Evolutionary conservation across 2,888 invertebrate genomes (phyloP).

Genomic region (Boloria selene): DNA sequence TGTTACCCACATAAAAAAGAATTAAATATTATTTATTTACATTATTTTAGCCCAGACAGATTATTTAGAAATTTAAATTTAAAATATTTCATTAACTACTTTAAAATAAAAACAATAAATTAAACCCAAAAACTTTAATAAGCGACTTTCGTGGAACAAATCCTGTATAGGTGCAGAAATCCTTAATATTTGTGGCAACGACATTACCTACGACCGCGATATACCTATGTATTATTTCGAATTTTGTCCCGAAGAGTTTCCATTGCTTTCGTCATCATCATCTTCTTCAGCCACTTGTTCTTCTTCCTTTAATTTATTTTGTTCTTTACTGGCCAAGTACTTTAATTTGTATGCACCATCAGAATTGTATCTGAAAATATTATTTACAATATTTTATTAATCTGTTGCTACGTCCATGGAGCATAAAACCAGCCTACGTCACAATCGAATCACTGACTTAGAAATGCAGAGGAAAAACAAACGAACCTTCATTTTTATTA

Average conservation of each 20-base stretch:
- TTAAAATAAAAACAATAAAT: conserved; percentile 1
- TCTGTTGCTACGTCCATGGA: no score
- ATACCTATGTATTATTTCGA: conserved; percentile 20
- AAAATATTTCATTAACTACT: neutral
- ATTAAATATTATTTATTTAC: no score
- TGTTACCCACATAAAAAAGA: no score
- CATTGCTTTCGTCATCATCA: conserved; percentile 20
- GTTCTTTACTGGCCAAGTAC: conserved; percentile 72
- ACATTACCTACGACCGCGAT: no score
- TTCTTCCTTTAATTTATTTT: conserved; percentile 34
- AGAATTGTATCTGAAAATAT: conserved; percentile 76
- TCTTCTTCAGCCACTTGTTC: conserved; percentile 20
- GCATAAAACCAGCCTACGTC: no score
- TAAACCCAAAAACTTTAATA: conserved; percentile 30
- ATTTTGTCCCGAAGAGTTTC: neutral
- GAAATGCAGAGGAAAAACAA: no score
- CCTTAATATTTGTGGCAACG: neutral
- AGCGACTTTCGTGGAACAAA: conserved; percentile 33
- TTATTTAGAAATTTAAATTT: no score
- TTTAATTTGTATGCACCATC: conserved; percentile 83
- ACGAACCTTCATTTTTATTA: no score
- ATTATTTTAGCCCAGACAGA: no score
- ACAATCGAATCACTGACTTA: no score
- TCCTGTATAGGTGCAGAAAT: neutral
- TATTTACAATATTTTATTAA: neutral